phyloP scores from a whole-genome alignment of 2,113 vertebrate species.

The Chaetops frenatus region DNA sequence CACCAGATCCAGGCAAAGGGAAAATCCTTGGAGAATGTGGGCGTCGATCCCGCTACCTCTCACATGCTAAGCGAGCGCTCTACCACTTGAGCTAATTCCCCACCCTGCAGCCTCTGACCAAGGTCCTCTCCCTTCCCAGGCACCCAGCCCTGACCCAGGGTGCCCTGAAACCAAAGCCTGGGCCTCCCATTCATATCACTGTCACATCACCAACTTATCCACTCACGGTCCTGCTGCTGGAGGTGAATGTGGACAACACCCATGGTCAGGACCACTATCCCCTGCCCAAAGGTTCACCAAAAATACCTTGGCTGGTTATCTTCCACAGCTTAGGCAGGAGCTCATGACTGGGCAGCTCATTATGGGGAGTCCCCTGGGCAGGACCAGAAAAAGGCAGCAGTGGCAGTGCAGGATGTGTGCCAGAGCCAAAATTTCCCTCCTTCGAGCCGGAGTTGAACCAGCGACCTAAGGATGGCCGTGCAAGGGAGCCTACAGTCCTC shows the following conservation, averaged over 20 bases:
- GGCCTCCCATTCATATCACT: fast-evolving
- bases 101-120: neutral
- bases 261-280: fast-evolving
- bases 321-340: neutral
- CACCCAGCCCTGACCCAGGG: too few relatives aligned
- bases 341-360: neutral
- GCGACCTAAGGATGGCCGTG: slow-evolving; percentile 75
- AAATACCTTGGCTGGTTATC: neutral
- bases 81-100: neutral
- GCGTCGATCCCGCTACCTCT: neutral
- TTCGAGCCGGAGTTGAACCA: slow-evolving; percentile 73
- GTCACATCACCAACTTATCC: fast-evolving
- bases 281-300: neutral
- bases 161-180: neutral
- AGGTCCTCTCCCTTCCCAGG: neutral
- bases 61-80: neutral
- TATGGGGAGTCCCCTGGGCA: fast-evolving
- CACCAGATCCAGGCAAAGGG: neutral
- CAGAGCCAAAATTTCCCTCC: neutral
- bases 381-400: neutral
- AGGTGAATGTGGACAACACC: fast-evolving
- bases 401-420: neutral
- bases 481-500: slow-evolving; percentile 86
- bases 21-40: neutral
- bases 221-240: neutral